Evolutionary conservation across 2,888 invertebrate genomes (phyloP).

Genomic region (Dasypogon diadema): DNA sequence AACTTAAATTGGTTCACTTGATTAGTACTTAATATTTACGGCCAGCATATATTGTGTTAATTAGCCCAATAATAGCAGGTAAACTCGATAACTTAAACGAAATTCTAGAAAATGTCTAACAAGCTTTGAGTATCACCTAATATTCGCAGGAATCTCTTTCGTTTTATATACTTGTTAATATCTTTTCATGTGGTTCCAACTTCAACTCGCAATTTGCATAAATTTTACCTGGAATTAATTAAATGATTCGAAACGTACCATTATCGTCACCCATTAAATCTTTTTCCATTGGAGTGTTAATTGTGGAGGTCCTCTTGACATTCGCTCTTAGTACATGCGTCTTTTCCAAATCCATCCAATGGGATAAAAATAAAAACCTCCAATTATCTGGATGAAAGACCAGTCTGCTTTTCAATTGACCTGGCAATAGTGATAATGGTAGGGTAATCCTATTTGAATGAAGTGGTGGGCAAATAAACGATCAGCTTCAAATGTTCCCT

Average conservation of each 20-base stretch:
- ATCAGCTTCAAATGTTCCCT: conserved; percentile 1
- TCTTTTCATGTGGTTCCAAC: neutral
- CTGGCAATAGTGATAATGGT: neutral
- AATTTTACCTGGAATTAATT: neutral
- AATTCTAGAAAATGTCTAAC: neutral
- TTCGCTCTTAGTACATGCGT: neutral
- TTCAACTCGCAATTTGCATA: conserved; percentile 16
- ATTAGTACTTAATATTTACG: no score
- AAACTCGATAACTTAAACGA: neutral
- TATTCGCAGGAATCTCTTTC: no score
- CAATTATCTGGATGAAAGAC: neutral
- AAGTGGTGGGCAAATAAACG: conserved; percentile 24
- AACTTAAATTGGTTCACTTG: no score
- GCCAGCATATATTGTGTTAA: neutral
- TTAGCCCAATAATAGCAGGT: neutral
- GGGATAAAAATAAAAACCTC: neutral
- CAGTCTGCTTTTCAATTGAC: conserved; percentile 17
- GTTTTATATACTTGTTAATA: neutral
- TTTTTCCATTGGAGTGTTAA: neutral
- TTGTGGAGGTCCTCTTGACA: neutral
- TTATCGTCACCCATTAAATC: neutral
- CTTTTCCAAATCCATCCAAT: no score
- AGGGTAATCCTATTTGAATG: conserved; percentile 1
- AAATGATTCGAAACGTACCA: neutral
- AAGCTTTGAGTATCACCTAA: neutral